Evolutionary conservation across 2,113 vertebrate genomes (phyloP).

Genomic region (Dissostichus mawsoni): DNA sequence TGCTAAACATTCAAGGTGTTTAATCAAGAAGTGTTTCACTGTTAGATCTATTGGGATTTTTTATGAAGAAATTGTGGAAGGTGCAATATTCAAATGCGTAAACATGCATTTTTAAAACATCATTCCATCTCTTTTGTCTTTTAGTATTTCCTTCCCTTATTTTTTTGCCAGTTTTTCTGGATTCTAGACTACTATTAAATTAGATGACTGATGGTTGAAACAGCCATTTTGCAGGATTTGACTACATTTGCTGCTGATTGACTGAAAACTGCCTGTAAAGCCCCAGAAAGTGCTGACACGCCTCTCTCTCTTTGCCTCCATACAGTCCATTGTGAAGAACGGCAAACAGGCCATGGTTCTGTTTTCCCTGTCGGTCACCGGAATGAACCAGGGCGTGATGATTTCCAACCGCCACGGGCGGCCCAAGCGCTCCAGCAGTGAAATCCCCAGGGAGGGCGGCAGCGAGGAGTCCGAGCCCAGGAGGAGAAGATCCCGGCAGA

Average conservation of each 20-base stretch:
- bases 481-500: constrained; percentile 77
- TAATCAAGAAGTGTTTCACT: too few relatives aligned
- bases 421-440: constrained; percentile 75
- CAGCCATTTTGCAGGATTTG: background rate
- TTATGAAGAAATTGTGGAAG: background rate
- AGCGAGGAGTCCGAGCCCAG: constrained; percentile 85
- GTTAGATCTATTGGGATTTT: too few relatives aligned
- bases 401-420: constrained; percentile 87
- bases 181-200: too few relatives aligned
- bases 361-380: constrained; percentile 94
- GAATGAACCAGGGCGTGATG: constrained; percentile 91
- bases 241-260: background rate
- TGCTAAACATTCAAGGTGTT: too few relatives aligned
- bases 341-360: constrained; percentile 93
- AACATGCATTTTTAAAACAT: background rate
- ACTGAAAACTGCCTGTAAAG: background rate
- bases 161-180: too few relatives aligned
- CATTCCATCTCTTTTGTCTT: background rate
- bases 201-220: too few relatives aligned
- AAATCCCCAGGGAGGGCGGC: constrained; percentile 81
- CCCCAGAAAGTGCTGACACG: background rate
- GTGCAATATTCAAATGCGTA: background rate
- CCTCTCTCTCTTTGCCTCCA: background rate
- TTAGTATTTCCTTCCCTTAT: background rate
- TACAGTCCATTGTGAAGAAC: constrained; percentile 92